Evolutionary conservation across 2,797 vertebrate species (phyloP).

Genomic region (Neosilurus mollespiculum): DNA sequence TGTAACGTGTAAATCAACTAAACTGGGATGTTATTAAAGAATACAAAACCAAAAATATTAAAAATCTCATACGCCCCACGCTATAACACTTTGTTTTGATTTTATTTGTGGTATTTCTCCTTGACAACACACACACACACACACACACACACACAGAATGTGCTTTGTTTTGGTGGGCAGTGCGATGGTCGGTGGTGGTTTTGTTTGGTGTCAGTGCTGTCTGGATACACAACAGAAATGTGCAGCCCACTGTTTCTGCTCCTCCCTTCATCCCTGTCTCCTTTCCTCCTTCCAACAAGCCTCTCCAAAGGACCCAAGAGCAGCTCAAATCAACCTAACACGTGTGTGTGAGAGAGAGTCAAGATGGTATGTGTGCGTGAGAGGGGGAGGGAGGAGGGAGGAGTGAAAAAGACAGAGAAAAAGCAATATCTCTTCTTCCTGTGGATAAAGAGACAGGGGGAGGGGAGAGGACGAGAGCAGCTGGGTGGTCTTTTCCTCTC

Average conservation of each 20-base stretch:
- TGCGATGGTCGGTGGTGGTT: slow-evolving; percentile 51
- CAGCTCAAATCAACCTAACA: slow-evolving; percentile 72
- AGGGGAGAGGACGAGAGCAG: slow-evolving; percentile 52
- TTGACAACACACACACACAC: background rate
- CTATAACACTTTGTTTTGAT: background rate
- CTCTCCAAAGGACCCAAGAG: slow-evolving; percentile 72
- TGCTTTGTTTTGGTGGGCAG: slow-evolving; percentile 47
- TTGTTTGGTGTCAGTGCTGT: slow-evolving; percentile 67
- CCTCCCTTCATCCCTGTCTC: slow-evolving; percentile 31
- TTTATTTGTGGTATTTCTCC: background rate
- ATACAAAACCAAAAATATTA: background rate
- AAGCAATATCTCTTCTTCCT: slow-evolving; percentile 67
- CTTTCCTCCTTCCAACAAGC: slow-evolving; percentile 50
- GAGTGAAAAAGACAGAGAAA: slow-evolving; percentile 48
- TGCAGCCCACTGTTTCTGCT: slow-evolving; percentile 50
- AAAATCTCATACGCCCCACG: background rate
- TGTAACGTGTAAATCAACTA: background rate
- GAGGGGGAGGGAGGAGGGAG: slow-evolving; percentile 17
- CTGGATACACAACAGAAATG: slow-evolving; percentile 54
- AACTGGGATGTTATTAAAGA: background rate
- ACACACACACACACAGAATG: background rate
- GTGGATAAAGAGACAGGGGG: slow-evolving; percentile 59
- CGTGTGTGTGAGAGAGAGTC: slow-evolving; percentile 53
- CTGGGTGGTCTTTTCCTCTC: slow-evolving; percentile 54
- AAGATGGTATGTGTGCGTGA: slow-evolving; percentile 44